A percentile compares a stretch with the other conserved stretches of the same genome.
Conservation (phyloP, 1,140 invertebrate genomes). For the Onthophagus taurus region DNA sequence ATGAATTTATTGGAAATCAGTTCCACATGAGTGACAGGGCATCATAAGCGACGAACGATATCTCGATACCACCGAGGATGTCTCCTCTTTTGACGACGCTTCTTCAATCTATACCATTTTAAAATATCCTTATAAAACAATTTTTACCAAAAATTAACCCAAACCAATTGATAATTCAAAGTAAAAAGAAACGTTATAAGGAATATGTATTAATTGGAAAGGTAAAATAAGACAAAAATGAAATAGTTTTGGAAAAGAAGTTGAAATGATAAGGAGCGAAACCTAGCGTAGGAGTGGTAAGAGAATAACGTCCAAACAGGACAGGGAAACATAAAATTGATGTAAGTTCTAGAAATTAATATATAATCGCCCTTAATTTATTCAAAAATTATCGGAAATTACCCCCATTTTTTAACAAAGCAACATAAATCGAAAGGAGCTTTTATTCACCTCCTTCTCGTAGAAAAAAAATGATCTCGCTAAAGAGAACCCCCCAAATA, state of each 20-base stretch:
- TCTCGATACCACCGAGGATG: too few species aligned
- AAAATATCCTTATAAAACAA: too few species aligned
- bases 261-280: neutral
- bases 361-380: slow-evolving; percentile 1
- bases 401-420: slow-evolving; percentile 3
- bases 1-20: slow-evolving; percentile 11
- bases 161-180: too few species aligned
- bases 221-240: neutral
- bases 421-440: neutral
- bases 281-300: neutral
- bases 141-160: too few species aligned
- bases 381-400: slow-evolving; percentile 5
- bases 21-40: slow-evolving; percentile 7
- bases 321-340: too few species aligned
- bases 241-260: slow-evolving; percentile 2
- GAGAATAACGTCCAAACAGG: neutral
- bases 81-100: too few species aligned
- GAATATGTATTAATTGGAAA: neutral
- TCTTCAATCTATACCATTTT: too few species aligned
- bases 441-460: neutral
- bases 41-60: neutral
- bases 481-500: neutral
- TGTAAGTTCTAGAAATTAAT: too few species aligned
- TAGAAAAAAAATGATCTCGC: neutral
- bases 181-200: too few species aligned